Evolutionary conservation across 2,797 vertebrate genomes (phyloP), one percentile per base, ranked within the genome.

Genomic region (Sternarchorhynchus goeldii): DNA sequence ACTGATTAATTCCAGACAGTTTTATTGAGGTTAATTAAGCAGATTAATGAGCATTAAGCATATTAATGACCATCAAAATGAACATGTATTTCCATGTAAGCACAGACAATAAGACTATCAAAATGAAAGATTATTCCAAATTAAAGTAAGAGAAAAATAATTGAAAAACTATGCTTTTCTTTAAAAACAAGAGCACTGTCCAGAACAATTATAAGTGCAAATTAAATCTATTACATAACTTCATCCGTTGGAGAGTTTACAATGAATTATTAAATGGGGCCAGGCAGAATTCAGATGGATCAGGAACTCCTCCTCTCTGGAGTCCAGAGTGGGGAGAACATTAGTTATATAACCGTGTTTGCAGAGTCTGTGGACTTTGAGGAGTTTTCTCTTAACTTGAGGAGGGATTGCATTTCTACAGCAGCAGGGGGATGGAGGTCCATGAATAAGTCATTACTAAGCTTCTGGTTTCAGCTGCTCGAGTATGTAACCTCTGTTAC

Each of bases 311-410:
- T 31, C 57, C 34, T 74, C 76, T 66, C 77, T 65, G 59, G 65
- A 72, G 60, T 73, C 56, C 69, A 79, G 45, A 60, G 58, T 63
- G 63, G 72, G 73, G 67, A 72, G 45, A 34, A 56, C 45, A 63
- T 78, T 7, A 4, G 82, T 89, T 85, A 86, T 21, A 77, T 85
- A 89, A 91, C 83, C 82, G 75, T 86, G 80, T 88, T 87, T 85
- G 88, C 80, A 59, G 72, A 80, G 71, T 74, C 50, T 68, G 31
- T 73, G 55, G 45, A 75, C 60, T 73, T 36, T 60, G 65, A 72
- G 73, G 69, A 67, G 53, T 71, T 80, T 63, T n/a, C 39, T 81
- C 57, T 39, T 21, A 82, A 65, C 68, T 77, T 81, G 10, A 67
- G 56, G 53, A 78, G 65, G 36, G 73, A 70, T 73, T 67, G 21